Percentiles rank a stretch among this genome's conserved stretches.
phyloP scores from a whole-genome alignment of 2,888 invertebrate species.

The Ceraclea dissimilis region DNA sequence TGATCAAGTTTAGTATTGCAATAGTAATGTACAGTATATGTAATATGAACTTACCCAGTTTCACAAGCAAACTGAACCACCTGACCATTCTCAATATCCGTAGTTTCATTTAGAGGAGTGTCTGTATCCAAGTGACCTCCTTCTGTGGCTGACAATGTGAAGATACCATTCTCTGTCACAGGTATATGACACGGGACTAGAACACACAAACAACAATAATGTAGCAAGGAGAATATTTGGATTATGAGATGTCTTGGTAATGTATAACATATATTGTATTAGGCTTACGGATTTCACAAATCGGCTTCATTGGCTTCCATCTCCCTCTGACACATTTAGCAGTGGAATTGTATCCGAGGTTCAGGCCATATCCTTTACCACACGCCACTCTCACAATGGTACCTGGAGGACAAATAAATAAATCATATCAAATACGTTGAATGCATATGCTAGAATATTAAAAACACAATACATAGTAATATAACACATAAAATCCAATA shows the following conservation, averaged over 20 bases:
- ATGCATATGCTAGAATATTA: no score
- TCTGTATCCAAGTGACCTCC: conserved; percentile 40
- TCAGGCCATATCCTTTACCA: conserved; percentile 68
- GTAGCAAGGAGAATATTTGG: background rate
- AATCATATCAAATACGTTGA: no score
- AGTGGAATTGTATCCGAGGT: conserved; percentile 65
- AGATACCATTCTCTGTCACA: conserved; percentile 59
- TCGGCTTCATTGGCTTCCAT: conserved; percentile 78
- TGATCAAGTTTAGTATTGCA: no score
- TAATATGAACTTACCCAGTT: conserved; percentile 49
- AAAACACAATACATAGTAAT: background rate
- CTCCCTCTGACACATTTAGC: conserved; percentile 75
- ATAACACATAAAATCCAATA: no score
- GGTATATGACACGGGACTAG: conserved; percentile 67
- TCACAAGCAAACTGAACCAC: conserved; percentile 70
- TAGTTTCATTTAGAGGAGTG: conserved; percentile 51
- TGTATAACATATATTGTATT: background rate
- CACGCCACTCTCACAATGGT: conserved; percentile 70
- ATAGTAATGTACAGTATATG: no score
- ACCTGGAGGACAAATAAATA: conserved; percentile 35
- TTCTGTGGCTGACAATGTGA: conserved; percentile 43
- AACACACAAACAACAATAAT: conserved; percentile 15
- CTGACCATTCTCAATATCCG: conserved; percentile 59
- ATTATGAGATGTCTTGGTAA: background rate
- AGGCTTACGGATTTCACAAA: conserved; percentile 67